These are phyloP conservation scores for Lasioglossum zephyrum DNA, from an alignment of 2,888 invertebrate genomes.

Conservation along the genomic window DNA sequence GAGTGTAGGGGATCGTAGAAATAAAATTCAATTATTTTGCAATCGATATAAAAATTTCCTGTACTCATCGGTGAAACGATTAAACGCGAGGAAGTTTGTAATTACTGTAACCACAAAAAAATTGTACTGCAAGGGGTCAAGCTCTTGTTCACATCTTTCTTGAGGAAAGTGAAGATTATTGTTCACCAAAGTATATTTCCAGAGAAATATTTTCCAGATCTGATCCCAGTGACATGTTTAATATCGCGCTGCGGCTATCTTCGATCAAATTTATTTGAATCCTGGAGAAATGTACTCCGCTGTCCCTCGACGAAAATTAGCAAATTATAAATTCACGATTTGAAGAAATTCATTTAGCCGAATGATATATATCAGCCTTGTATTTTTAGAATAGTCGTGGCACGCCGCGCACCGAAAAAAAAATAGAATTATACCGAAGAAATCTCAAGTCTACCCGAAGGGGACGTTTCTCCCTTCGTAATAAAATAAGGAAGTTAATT, in stretches of 20 bases:
- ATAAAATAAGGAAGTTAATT: constrained; percentile 10
- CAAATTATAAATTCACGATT: not conserved
- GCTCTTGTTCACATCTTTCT: not conserved
- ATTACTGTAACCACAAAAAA: too few species aligned
- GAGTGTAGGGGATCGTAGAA: too few species aligned
- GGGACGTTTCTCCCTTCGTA: constrained; percentile 3
- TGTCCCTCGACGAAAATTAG: not conserved
- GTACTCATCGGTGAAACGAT: too few species aligned
- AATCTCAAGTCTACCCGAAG: not conserved
- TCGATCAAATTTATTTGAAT: not conserved
- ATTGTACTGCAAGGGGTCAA: too few species aligned
- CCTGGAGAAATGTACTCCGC: not conserved
- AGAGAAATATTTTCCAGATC: not conserved
- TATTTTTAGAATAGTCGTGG: not conserved
- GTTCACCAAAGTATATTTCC: not conserved
- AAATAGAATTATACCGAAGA: not conserved
- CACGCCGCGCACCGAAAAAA: not conserved
- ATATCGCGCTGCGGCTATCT: not conserved
- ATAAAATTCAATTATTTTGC: too few species aligned
- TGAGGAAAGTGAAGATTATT: not conserved
- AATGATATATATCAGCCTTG: not conserved
- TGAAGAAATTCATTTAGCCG: not conserved
- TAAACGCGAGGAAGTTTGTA: too few species aligned
- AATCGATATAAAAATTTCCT: too few species aligned
- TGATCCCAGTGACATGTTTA: not conserved